Conservation (phyloP, 1,140 invertebrate species). For the Tetragnatha versicolor region DNA sequence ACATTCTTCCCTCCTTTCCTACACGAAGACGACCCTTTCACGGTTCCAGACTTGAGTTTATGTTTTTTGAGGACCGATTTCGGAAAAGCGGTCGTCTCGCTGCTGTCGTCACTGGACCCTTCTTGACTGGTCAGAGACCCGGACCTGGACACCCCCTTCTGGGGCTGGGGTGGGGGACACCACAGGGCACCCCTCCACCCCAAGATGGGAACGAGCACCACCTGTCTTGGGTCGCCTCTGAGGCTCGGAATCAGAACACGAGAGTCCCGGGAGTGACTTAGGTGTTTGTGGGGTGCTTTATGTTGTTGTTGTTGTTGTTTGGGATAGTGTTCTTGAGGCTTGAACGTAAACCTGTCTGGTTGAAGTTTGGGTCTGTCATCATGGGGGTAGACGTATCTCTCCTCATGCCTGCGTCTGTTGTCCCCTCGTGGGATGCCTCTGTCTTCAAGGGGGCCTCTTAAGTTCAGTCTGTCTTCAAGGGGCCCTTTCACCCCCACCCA, state of each 20-base stretch:
- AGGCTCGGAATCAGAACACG: no score
- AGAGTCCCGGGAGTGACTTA: no score
- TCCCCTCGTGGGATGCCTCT: not conserved
- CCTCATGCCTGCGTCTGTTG: not conserved
- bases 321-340: no score
- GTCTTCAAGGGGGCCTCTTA: not conserved
- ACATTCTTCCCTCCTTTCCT: conserved; percentile 50
- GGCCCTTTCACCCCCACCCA: not conserved
- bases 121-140: conserved; percentile 55
- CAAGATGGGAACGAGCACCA: no score
- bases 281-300: no score
- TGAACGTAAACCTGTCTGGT: no score
- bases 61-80: conserved; percentile 55
- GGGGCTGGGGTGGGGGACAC: not conserved
- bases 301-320: no score
- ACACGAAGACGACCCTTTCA: not conserved
- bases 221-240: no score
- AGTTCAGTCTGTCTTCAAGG: not conserved
- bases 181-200: no score
- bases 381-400: not conserved
- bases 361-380: no score
- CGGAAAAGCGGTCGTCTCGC: conserved; percentile 42
- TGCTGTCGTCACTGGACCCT: conserved; percentile 43
- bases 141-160: conserved; percentile 43
- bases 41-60: not conserved